phyloP scores from a whole-genome alignment of 2,113 vertebrate genomes.

The Chaetorhynchus papuensis region DNA sequence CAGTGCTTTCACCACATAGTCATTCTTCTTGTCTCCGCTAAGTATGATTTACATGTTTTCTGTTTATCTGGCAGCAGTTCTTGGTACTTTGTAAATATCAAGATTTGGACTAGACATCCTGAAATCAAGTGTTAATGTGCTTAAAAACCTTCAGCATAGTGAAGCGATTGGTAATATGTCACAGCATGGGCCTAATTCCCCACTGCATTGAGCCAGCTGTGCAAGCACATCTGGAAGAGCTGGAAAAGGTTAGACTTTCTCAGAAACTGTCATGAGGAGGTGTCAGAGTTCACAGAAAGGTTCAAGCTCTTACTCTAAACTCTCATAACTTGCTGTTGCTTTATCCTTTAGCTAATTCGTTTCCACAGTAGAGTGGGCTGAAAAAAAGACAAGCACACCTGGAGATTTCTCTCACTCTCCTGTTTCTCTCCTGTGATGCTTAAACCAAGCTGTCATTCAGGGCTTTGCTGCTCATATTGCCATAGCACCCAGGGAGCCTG shows the following conservation, averaged over 20 bases:
- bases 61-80: not conserved
- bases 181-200: not conserved
- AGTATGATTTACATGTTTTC: not conserved
- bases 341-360: not conserved
- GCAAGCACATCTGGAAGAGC: not conserved
- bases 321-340: not conserved
- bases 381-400: not conserved
- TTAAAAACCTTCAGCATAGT: not conserved
- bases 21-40: not conserved
- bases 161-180: not conserved
- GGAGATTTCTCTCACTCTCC: not conserved
- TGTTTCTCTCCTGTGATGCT: not conserved
- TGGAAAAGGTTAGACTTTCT: not conserved
- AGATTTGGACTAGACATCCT: not conserved
- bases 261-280: not conserved
- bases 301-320: not conserved
- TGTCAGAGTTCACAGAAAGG: not conserved
- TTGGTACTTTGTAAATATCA: not conserved
- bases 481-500: not conserved
- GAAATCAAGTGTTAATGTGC: not conserved
- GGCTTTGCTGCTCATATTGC: not conserved
- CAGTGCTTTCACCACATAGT: not conserved
- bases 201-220: not conserved
- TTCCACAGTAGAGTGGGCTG: not conserved
- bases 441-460: not conserved